phyloP scores from a whole-genome alignment of 1,140 invertebrate genomes.

The Rhyzopertha dominica region DNA sequence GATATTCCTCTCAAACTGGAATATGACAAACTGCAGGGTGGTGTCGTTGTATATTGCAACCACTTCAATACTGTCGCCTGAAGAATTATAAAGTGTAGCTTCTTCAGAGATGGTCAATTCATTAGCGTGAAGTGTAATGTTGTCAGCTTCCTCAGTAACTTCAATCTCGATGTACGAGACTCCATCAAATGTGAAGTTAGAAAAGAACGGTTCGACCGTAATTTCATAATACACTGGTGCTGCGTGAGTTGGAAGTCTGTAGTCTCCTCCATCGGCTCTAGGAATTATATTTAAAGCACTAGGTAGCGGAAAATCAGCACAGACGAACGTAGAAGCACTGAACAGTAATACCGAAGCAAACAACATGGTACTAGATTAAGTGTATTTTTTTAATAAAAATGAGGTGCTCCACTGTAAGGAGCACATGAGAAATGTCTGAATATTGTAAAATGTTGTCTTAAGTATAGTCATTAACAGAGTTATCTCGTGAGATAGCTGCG shows the following conservation, averaged over 20 bases:
- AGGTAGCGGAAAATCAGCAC: too few relatives aligned
- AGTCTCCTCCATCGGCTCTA: too few relatives aligned
- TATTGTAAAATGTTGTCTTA: too few relatives aligned
- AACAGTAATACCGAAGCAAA: too few relatives aligned
- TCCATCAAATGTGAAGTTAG: conserved; percentile 68
- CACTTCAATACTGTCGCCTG: neutral
- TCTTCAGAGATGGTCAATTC: conserved; percentile 57
- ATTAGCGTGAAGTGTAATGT: conserved; percentile 68
- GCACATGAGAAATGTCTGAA: too few relatives aligned
- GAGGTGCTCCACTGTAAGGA: too few relatives aligned
- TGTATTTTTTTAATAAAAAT: too few relatives aligned
- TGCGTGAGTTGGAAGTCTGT: conserved; percentile 1
- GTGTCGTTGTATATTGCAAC: conserved; percentile 55
- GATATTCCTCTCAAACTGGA: conserved; percentile 53
- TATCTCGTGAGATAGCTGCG: too few relatives aligned
- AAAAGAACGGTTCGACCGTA: conserved; percentile 2
- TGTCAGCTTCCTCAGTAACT: conserved; percentile 58
- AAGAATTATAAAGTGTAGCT: conserved; percentile 45
- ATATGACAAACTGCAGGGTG: conserved; percentile 65
- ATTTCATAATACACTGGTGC: conserved; percentile 5
- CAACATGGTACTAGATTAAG: too few relatives aligned
- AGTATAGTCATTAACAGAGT: too few relatives aligned
- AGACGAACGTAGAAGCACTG: too few relatives aligned
- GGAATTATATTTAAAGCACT: too few relatives aligned
- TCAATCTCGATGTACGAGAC: conserved; percentile 61